Conservation (phyloP, 2,797 vertebrate species). For the Amniataba percoides region DNA sequence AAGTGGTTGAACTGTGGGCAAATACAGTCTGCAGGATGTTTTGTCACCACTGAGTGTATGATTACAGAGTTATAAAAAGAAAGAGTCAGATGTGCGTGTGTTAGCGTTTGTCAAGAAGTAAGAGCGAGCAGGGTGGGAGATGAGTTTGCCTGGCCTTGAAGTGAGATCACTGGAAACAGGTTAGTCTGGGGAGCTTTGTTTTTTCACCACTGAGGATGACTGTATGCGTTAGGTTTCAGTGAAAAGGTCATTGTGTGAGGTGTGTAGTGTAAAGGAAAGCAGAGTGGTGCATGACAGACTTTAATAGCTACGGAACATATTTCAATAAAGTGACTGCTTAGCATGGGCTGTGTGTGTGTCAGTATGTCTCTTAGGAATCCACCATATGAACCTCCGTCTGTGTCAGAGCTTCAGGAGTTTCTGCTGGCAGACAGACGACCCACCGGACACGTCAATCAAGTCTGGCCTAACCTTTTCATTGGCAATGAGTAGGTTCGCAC, state of each 20-base stretch:
- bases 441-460: conserved; percentile 90
- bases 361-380: conserved; percentile 80
- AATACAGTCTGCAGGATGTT: conserved; percentile 55
- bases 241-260: neutral
- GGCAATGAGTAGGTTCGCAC: conserved; percentile 88
- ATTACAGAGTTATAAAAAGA: conserved; percentile 85
- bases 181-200: conserved; percentile 1
- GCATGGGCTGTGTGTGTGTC: conserved; percentile 24
- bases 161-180: neutral
- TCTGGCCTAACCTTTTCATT: conserved; percentile 93
- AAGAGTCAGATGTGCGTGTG: conserved; percentile 44
- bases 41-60: conserved; percentile 74
- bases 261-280: neutral
- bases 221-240: neutral
- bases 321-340: neutral
- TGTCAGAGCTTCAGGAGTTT: conserved; percentile 87
- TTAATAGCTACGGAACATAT: neutral
- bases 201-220: neutral
- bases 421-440: conserved; percentile 80
- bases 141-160: conserved; percentile 19
- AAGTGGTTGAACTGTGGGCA: conserved; percentile 19
- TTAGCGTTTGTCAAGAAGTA: conserved; percentile 46
- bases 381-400: conserved; percentile 83
- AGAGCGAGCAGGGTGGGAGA: conserved; percentile 38
- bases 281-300: neutral